These are phyloP conservation scores for Wiebesia pumilae DNA, from an alignment of 1,140 invertebrate genomes.

Conservation along the genomic window DNA sequence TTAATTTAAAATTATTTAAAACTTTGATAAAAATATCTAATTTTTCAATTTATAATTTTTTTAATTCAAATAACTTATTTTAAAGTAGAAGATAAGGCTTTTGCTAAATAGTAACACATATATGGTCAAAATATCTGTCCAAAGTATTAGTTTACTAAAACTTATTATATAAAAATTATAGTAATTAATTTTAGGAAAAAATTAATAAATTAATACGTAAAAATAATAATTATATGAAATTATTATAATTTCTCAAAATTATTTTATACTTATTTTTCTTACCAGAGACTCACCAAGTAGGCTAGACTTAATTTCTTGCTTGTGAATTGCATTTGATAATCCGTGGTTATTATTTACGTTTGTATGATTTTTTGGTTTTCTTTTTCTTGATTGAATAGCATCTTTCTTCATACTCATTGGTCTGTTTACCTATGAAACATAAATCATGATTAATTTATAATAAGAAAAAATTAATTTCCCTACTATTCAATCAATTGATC, in stretches of 20 bases:
- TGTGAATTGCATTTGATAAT: slow-evolving; percentile 65
- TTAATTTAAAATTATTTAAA: no score
- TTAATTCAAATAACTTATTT: no score
- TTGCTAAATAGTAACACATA: no score
- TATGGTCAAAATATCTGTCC: no score
- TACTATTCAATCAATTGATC: no score
- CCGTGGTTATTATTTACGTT: slow-evolving; percentile 56
- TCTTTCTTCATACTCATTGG: slow-evolving; percentile 97
- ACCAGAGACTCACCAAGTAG: slow-evolving; percentile 73
- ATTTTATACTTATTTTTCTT: slow-evolving; percentile 57
- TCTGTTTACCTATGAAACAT: slow-evolving; percentile 84
- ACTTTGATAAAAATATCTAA: no score
- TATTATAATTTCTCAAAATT: background rate
- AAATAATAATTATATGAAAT: background rate
- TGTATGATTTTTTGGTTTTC: slow-evolving; percentile 85
- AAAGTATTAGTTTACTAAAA: no score
- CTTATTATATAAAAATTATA: no score
- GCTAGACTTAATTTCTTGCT: slow-evolving; percentile 71
- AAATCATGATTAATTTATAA: background rate
- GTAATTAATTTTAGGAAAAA: no score
- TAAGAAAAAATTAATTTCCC: no score
- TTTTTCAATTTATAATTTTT: no score
- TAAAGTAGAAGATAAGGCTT: no score
- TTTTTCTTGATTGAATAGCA: slow-evolving; percentile 93
- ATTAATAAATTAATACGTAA: background rate